Percentiles rank a stretch among this genome's conserved stretches.
These are phyloP conservation scores for Hyalella azteca DNA, from an alignment of 2,888 invertebrate genomes.

Conservation along the genomic window DNA sequence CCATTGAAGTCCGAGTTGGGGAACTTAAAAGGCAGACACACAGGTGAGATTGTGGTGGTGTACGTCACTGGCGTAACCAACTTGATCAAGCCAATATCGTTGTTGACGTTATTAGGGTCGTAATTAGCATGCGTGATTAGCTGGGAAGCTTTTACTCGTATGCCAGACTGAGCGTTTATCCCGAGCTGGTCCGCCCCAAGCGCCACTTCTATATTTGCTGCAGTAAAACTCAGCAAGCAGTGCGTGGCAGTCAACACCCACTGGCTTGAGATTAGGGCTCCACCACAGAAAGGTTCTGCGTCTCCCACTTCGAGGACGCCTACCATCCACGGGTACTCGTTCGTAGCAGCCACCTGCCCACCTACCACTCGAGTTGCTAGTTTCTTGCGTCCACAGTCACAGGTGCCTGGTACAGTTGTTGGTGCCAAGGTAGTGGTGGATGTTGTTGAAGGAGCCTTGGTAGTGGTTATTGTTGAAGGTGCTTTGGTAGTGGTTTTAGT, in stretches of 20 bases:
- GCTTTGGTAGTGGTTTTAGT: neutral
- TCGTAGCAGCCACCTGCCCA: slow-evolving; percentile 18
- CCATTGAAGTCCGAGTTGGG: slow-evolving; percentile 1
- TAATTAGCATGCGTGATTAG: slow-evolving; percentile 39
- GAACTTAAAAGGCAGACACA: slow-evolving; percentile 42
- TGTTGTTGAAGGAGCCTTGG: neutral
- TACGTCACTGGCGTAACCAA: slow-evolving; percentile 19
- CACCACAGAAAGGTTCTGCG: slow-evolving; percentile 38
- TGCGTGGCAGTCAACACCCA: slow-evolving; percentile 45
- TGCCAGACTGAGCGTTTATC: neutral
- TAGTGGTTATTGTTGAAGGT: neutral
- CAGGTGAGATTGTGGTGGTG: slow-evolving; percentile 24
- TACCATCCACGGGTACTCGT: slow-evolving; percentile 48
- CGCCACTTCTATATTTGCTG: slow-evolving; percentile 7
- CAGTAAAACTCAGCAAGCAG: slow-evolving; percentile 25
- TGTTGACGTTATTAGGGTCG: neutral
- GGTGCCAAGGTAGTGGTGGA: neutral
- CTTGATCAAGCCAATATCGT: slow-evolving; percentile 43
- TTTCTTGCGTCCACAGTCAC: slow-evolving; percentile 43
- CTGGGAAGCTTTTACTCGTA: neutral
- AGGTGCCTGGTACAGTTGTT: neutral
- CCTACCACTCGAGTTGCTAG: slow-evolving; percentile 40
- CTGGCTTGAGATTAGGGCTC: slow-evolving; percentile 35
- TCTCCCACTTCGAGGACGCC: neutral
- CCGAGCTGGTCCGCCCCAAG: slow-evolving; percentile 42